Evolutionary conservation across 2,113 vertebrate species (phyloP).

Genomic region (Sitta europaea): DNA sequence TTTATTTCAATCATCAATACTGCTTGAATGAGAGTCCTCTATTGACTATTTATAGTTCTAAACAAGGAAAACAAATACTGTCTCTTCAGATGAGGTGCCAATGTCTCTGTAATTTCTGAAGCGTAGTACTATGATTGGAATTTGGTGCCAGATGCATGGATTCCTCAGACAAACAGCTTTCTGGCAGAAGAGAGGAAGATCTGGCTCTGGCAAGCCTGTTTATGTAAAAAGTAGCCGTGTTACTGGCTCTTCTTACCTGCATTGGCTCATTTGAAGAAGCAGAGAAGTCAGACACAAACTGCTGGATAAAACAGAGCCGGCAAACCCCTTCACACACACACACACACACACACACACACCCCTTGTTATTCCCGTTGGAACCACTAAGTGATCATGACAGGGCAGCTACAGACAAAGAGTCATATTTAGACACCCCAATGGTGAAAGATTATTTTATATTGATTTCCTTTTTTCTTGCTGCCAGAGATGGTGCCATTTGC

Average conservation of each 20-base stretch:
- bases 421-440: not conserved
- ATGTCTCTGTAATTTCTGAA: constrained; percentile 4
- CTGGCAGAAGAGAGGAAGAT: constrained; percentile 41
- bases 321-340: not conserved
- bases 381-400: not conserved
- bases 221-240: not conserved
- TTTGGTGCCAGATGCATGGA: constrained; percentile 59
- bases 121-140: constrained; percentile 14
- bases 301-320: not conserved
- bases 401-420: not conserved
- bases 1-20: constrained; percentile 1
- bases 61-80: constrained; percentile 60
- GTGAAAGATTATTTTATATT: not conserved
- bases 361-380: not conserved
- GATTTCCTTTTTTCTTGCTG: not conserved
- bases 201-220: constrained; percentile 2
- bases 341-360: too few species aligned
- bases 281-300: not conserved
- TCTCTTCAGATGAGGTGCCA: constrained; percentile 52
- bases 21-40: constrained; percentile 23
- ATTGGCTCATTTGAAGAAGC: not conserved
- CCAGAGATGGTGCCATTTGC: not conserved
- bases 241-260: constrained; percentile 32
- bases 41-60: constrained; percentile 51
- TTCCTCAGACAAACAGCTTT: constrained; percentile 53